Conservation (phyloP, 2,888 invertebrate genomes). For the Microplitis deprimator region DNA sequence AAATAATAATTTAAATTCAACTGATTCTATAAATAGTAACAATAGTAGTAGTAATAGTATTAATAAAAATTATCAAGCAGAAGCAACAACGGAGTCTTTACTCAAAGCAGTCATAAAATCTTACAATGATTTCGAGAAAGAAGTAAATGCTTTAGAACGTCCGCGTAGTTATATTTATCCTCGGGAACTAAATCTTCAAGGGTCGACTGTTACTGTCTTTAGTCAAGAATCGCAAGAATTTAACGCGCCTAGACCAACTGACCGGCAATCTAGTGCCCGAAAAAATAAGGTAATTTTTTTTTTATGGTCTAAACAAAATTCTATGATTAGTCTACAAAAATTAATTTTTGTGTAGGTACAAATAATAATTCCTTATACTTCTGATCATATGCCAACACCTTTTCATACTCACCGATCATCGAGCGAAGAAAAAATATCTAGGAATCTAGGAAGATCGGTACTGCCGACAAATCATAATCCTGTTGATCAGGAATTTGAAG, state of each 20-base stretch:
- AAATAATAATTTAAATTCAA: background rate
- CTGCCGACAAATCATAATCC: background rate
- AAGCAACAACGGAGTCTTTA: slow-evolving; percentile 30
- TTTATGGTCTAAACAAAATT: too few relatives aligned
- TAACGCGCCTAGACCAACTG: background rate
- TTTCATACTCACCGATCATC: slow-evolving; percentile 65
- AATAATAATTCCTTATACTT: slow-evolving; percentile 87
- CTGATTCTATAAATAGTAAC: background rate
- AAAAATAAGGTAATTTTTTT: slow-evolving; percentile 35
- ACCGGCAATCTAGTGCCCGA: slow-evolving; percentile 35
- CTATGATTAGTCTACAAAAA: too few relatives aligned
- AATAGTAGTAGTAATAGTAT: background rate
- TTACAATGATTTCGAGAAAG: slow-evolving; percentile 49
- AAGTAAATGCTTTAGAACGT: slow-evolving; percentile 24
- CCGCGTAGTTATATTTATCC: background rate
- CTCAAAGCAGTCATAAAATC: slow-evolving; percentile 51
- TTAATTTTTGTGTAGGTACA: slow-evolving; percentile 73
- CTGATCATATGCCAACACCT: slow-evolving; percentile 75
- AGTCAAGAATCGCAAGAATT: slow-evolving; percentile 19
- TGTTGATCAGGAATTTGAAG: background rate
- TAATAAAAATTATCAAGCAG: background rate
- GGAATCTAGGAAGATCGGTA: slow-evolving; percentile 58
- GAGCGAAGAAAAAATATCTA: slow-evolving; percentile 39
- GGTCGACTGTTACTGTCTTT: background rate
- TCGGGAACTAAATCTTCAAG: background rate